Conservation (phyloP, 2,113 vertebrate species). For the Copsychus sechellarum region DNA sequence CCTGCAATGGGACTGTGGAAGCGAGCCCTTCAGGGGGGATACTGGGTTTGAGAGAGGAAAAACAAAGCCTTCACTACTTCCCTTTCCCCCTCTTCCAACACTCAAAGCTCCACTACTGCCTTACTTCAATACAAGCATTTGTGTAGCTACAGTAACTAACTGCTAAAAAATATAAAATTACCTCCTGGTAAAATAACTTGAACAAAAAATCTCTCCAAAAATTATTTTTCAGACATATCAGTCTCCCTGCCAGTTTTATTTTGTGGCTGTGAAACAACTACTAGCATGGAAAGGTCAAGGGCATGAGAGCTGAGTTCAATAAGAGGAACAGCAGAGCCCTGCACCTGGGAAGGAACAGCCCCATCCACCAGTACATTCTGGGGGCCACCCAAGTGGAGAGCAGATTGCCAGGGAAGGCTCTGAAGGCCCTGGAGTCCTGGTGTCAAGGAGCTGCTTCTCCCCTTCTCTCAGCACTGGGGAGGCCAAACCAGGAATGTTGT, state of each 20-base stretch:
- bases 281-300: background rate
- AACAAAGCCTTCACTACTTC: background rate
- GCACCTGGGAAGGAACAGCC: background rate
- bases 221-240: background rate
- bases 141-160: background rate
- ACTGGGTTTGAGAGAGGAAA: background rate
- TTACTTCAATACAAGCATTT: background rate
- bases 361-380: background rate
- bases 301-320: background rate
- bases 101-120: background rate
- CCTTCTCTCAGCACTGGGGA: background rate
- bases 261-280: background rate
- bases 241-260: background rate
- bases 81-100: background rate
- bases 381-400: background rate
- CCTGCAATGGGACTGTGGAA: background rate
- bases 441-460: background rate
- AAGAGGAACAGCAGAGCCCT: background rate
- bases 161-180: background rate
- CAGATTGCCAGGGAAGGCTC: background rate
- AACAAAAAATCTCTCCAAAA: background rate
- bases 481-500: background rate
- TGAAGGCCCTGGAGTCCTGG: too few relatives aligned
- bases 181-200: background rate
- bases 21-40: background rate